A percentile compares a stretch with the other conserved stretches of the same genome.
Evolutionary conservation across 2,797 vertebrate genomes (phyloP).

Genomic region (Liasis olivaceus): DNA sequence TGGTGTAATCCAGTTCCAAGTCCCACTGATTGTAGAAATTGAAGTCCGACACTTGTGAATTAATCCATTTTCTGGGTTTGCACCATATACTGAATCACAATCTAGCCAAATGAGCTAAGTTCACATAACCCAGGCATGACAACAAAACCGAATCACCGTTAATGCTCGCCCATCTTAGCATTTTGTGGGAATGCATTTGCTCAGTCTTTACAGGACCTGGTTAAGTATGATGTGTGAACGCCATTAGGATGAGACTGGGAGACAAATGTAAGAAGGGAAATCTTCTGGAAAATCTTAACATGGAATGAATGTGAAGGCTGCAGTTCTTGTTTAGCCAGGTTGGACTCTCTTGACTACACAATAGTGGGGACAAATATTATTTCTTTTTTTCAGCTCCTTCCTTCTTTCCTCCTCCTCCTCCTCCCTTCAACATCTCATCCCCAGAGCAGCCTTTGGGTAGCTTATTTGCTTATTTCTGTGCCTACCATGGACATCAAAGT

Average conservation of each 20-base stretch:
- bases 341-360: background rate
- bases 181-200: background rate
- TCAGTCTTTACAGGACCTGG: background rate
- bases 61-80: background rate
- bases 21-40: background rate
- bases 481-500: background rate
- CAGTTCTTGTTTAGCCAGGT: background rate
- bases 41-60: background rate
- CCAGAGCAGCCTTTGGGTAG: background rate
- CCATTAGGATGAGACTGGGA: background rate
- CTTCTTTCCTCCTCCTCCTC: too few species aligned
- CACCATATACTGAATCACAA: background rate
- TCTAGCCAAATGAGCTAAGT: background rate
- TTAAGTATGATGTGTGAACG: background rate
- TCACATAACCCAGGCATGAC: background rate
- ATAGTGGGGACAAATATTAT: background rate
- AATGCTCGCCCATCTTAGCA: background rate
- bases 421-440: too few species aligned
- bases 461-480: background rate
- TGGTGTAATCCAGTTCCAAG: background rate
- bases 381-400: background rate
- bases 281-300: background rate
- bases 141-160: background rate
- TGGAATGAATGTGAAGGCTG: background rate
- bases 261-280: background rate